These are phyloP conservation scores for Coranthus polyacanthus DNA, from an alignment of 2,797 vertebrate genomes.

Conservation along the genomic window DNA sequence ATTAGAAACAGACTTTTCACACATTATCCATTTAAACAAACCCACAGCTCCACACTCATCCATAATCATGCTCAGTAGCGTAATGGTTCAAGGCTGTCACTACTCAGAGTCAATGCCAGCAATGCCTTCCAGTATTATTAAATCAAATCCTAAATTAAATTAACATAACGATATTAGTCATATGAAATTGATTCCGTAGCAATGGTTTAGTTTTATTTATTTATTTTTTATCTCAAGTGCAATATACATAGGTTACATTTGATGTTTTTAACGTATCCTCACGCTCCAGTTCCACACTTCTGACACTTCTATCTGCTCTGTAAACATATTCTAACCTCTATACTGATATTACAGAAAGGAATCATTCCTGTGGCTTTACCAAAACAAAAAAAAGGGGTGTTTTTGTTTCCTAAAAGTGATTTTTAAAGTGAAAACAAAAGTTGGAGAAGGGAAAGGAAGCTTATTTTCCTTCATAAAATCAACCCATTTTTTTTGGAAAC, in stretches of 20 bases:
- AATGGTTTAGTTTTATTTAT: not conserved
- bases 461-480: constrained; percentile 19
- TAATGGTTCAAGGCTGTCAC: not conserved
- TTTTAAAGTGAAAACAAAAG: constrained; percentile 9
- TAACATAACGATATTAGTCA: not conserved
- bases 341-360: too few relatives aligned
- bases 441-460: constrained; percentile 22
- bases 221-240: too few relatives aligned
- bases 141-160: not conserved
- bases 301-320: not conserved
- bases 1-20: not conserved
- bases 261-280: too few relatives aligned
- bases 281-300: not conserved
- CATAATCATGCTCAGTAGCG: not conserved
- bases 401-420: constrained; percentile 9
- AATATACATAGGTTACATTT: too few relatives aligned
- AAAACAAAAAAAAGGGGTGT: constrained; percentile 14
- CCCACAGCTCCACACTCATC: not conserved
- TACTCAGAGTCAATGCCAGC: not conserved
- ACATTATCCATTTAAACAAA: too few relatives aligned
- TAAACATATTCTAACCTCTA: not conserved
- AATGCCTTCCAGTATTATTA: not conserved
- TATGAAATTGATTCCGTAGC: not conserved
- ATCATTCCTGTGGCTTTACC: constrained; percentile 11
- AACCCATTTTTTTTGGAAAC: constrained; percentile 28